phyloP scores from a whole-genome alignment of 2,797 vertebrate species.

The Tragelaphus oryx region DNA sequence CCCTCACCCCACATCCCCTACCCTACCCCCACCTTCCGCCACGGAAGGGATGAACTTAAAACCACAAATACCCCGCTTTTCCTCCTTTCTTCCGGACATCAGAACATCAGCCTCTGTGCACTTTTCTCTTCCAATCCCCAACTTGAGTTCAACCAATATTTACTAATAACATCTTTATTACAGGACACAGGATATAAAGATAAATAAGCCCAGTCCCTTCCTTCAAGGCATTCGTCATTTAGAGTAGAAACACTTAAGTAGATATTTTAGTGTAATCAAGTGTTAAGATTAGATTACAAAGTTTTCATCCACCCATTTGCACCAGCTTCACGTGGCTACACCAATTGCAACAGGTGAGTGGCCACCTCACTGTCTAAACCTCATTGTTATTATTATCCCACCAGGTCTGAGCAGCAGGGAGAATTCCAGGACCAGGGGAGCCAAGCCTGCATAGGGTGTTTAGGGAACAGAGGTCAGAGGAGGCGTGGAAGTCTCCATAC shows the following conservation, averaged over 20 bases:
- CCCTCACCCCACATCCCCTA: neutral
- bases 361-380: neutral
- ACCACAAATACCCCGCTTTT: neutral
- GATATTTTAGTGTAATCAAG: neutral
- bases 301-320: neutral
- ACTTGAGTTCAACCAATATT: neutral
- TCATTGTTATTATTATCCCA: neutral
- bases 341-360: neutral
- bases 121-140: neutral
- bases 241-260: neutral
- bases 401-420: neutral
- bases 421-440: neutral
- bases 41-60: neutral
- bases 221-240: neutral
- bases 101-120: neutral
- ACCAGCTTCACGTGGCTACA: neutral
- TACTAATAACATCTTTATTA: neutral
- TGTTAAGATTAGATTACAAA: neutral
- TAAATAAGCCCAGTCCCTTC: neutral
- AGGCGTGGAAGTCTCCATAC: neutral
- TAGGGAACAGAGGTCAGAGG: neutral
- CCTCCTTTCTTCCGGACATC: neutral
- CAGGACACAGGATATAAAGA: neutral
- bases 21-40: fast-evolving
- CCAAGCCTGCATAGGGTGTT: neutral